Evolutionary conservation across 2,797 vertebrate species (phyloP).

Genomic region (Paratrypauchen microcephalus): DNA sequence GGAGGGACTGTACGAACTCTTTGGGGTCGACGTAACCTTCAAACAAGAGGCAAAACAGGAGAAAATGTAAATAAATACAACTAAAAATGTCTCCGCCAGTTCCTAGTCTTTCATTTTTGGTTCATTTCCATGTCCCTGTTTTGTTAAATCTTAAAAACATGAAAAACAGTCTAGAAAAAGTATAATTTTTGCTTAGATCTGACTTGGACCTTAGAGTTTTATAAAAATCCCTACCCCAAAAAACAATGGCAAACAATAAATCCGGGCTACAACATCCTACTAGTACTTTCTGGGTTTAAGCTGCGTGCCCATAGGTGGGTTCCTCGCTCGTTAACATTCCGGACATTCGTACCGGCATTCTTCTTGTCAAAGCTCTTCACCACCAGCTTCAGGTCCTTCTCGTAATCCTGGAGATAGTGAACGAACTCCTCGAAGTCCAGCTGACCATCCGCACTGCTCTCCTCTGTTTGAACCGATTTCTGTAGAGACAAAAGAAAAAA

Average conservation of each 20-base stretch:
- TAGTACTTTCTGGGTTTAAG: no score
- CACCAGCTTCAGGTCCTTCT: constrained; percentile 93
- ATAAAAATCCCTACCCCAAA: no score
- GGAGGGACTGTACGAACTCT: constrained; percentile 91
- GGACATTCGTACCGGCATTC: constrained; percentile 81
- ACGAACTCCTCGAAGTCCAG: constrained; percentile 97
- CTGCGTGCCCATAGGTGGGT: no score
- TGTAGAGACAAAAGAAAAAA: constrained; percentile 44
- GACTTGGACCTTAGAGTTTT: no score
- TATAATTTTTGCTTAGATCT: no score
- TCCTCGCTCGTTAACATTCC: neutral
- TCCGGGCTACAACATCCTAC: no score
- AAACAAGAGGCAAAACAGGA: constrained; percentile 12
- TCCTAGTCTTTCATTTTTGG: no score
- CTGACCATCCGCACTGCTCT: constrained; percentile 82
- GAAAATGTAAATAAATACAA: neutral
- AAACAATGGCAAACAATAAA: no score
- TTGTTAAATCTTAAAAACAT: no score
- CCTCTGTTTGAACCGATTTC: constrained; percentile 87
- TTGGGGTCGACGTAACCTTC: constrained; percentile 84
- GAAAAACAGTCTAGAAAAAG: no score
- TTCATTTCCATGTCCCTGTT: no score
- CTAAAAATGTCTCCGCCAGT: no score
- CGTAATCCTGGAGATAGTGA: constrained; percentile 94
- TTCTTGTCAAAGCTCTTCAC: constrained; percentile 90